Base-by-base conservation (phyloP, 1,140 invertebrate genomes). In the Heterodera schachtii region DNA sequence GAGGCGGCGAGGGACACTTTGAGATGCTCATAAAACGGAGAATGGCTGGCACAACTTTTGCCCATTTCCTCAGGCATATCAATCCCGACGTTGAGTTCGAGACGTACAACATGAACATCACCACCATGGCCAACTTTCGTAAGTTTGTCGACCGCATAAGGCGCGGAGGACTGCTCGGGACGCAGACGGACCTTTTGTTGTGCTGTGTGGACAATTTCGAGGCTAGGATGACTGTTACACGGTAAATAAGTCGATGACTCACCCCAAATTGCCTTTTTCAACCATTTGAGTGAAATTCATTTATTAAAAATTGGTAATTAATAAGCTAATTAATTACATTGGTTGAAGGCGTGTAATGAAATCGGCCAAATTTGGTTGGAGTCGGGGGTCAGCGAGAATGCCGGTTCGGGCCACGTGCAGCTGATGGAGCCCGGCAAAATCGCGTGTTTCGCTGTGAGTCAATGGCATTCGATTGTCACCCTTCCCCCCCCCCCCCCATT, bases 121-220 rank as follows among this genome's bases (percentile, higher is more conserved):
- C 97, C 1, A 96, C 95, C 3, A 91, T 98, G 46, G 95, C 97
- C 41, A 95, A 98, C 90, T 99, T 98, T 91, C 93, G 96, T 79
- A 92, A 94, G 84, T 98, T 99, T 90, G 93, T 96, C 87, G 92
- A 94, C 73, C 93, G 94, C 81, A 94, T 80, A 86, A 95, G 94
- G 74, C 92, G 92, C 69, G 94, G 94, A 13, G 93, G 93, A 86
- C 90, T 95, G 75, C 92, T 88, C 0, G 87, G 86, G 57, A 91
- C 92, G 19, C 93, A 92, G 13, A 95, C 99, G 2, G 95, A 99
- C 91, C 90, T 99, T 69, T 94, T 99, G 0, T 91, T 99, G 5
- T 97, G 96, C 90, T 99, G 98, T 92, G 98, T 99, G 6, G 98
- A 99, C 89, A 99, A 99, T 91, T 99, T 97, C 91, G 98, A 99